Evolutionary conservation across 2,797 vertebrate species (phyloP).

Genomic region (Gymnodraco acuticeps): DNA sequence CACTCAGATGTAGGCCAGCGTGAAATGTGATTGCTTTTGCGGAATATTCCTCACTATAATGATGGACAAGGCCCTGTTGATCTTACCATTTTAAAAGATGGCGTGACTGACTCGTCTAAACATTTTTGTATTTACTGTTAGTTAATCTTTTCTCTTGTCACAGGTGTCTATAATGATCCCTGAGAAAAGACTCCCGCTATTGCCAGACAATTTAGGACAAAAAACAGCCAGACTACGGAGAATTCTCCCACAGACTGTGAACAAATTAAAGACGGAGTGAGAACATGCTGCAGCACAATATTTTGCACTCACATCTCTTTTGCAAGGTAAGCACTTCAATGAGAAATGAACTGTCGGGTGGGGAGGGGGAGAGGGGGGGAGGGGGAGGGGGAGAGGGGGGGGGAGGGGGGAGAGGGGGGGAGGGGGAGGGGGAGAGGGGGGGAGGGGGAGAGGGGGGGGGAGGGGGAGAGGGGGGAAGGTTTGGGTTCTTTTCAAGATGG

Average conservation of each 20-base stretch:
- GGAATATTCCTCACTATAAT: slow-evolving; percentile 27
- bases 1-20: slow-evolving; percentile 43
- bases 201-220: slow-evolving; percentile 9
- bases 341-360: slow-evolving; percentile 29
- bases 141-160: slow-evolving; percentile 15
- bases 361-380: neutral
- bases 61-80: slow-evolving; percentile 3
- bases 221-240: slow-evolving; percentile 3
- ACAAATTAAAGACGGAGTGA: slow-evolving; percentile 30
- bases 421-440: neutral
- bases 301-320: slow-evolving; percentile 33
- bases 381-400: no score
- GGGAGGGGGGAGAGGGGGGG: no score
- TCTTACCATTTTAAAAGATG: slow-evolving; percentile 5
- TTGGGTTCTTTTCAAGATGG: slow-evolving; percentile 38
- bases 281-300: slow-evolving; percentile 49
- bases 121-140: no score
- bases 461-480: no score
- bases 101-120: neutral
- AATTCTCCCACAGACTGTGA: slow-evolving; percentile 18
- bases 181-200: slow-evolving; percentile 10
- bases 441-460: neutral
- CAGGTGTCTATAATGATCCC: neutral
- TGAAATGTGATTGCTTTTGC: slow-evolving; percentile 53
- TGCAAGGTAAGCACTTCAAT: slow-evolving; percentile 65